phyloP scores from a whole-genome alignment of 2,888 invertebrate species.

The Geophilus truncorum region DNA sequence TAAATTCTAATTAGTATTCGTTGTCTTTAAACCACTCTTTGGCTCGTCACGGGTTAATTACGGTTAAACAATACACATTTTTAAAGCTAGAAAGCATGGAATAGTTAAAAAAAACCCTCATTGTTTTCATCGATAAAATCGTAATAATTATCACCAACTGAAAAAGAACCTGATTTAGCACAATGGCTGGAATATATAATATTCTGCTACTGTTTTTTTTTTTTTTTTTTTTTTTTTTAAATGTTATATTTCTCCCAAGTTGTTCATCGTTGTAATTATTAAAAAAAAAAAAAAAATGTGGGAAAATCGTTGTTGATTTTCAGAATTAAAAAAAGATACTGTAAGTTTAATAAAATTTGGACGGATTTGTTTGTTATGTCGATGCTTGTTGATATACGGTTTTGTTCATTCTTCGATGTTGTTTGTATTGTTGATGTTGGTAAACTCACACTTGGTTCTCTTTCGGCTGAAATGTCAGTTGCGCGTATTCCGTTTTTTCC shows the following conservation, averaged over 20 bases:
- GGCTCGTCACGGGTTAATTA: neutral
- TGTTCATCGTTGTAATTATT: no score
- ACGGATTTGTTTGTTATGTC: neutral
- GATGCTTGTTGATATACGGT: neutral
- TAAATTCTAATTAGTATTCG: no score
- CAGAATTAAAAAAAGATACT: neutral
- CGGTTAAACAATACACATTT: neutral
- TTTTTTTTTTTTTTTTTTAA: neutral
- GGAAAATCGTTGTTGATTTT: no score
- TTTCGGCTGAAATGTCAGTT: constrained; percentile 29
- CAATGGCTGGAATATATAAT: no score
- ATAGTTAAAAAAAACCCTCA: neutral
- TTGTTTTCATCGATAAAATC: neutral
- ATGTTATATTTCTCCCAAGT: no score
- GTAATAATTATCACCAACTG: neutral
- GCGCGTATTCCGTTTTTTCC: constrained; percentile 30
- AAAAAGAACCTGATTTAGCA: neutral
- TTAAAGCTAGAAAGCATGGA: neutral
- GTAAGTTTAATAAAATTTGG: no score
- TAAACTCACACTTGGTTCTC: constrained; percentile 30
- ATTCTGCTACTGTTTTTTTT: no score
- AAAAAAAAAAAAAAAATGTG: no score
- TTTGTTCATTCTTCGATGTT: neutral
- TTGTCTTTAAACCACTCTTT: neutral
- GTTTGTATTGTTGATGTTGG: neutral